Evolutionary conservation across 2,888 invertebrate genomes (phyloP), one percentile per base, ranked within the genome.

Genomic region (Scaptodrosophila latifasciaeformis): DNA sequence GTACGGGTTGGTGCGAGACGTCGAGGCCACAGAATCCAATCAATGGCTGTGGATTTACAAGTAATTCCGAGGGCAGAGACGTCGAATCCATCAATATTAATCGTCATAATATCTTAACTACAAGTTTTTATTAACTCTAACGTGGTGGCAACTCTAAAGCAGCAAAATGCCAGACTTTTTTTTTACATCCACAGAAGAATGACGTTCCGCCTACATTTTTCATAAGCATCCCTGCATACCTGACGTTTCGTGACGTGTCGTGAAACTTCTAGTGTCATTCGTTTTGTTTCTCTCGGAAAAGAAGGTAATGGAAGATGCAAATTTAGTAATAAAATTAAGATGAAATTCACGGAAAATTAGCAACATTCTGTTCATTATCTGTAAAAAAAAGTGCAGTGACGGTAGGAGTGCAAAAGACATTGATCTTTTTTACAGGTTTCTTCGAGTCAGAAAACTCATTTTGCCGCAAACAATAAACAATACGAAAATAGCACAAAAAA

Each of bases 21-120:
- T 98, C 96, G 58, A 99, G 88, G 12, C 98, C 98, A 62, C 94
- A 92, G 49, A 99, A 89, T 27, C 94, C 95, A 51, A 99, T 91
- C 55, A 97, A 88, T 45, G 96, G 95, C 82, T 94, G 89, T 27
- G 98, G 95, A 82, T 93, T 92, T 67, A 92, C 90, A 79, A 93
- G 90, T 59, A 97, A 89, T 89, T 97, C 96, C 61, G 90, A 87
- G 61, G 97, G 97, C 85, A 98, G 89, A 74, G 92, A 92, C 49
- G 89, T 89, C 67, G 86, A 88, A 82, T 90, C n/a, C n/a, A n/a
- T n/a, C n/a, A n/a, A n/a, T n/a, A n/a, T n/a, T 90, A 82, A 88
- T 88, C 72, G 90, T 89, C 90, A 90, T 90, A 59, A 54, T 64
- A n/a, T n/a, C n/a, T 70, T 54, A 24, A 24, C n/a, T n/a, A 24